phyloP scores from a whole-genome alignment of 2,888 invertebrate species.

The Ectropis crepuscularia region DNA sequence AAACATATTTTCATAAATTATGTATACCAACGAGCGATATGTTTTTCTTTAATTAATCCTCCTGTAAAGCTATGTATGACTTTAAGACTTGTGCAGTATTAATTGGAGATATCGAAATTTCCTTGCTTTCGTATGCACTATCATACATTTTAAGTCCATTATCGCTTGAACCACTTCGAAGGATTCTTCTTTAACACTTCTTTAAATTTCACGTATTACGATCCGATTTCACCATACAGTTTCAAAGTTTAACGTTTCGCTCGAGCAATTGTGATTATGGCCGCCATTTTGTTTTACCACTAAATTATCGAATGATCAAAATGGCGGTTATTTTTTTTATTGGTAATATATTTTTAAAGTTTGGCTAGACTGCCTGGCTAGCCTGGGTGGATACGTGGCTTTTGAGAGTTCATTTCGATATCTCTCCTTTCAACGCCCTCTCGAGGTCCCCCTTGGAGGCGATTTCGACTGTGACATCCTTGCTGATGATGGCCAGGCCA shows the following conservation, averaged over 20 bases:
- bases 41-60: too few species aligned
- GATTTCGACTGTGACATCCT: conserved; percentile 79
- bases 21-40: too few species aligned
- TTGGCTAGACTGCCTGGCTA: neutral
- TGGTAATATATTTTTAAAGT: too few species aligned
- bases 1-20: too few species aligned
- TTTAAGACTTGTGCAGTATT: too few species aligned
- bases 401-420: conserved; percentile 48
- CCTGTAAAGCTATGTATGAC: too few species aligned
- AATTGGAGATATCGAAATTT: neutral
- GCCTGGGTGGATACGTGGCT: neutral
- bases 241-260: neutral
- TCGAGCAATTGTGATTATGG: neutral
- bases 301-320: too few species aligned
- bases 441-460: conserved; percentile 74
- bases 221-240: neutral
- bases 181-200: too few species aligned
- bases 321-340: too few species aligned
- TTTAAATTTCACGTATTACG: neutral
- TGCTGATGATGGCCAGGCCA: conserved; percentile 77
- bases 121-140: neutral
- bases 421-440: conserved; percentile 71
- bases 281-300: too few species aligned
- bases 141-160: neutral
- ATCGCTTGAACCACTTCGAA: neutral